Conservation (phyloP, 2,113 vertebrate genomes). For the Xenus cinereus region DNA sequence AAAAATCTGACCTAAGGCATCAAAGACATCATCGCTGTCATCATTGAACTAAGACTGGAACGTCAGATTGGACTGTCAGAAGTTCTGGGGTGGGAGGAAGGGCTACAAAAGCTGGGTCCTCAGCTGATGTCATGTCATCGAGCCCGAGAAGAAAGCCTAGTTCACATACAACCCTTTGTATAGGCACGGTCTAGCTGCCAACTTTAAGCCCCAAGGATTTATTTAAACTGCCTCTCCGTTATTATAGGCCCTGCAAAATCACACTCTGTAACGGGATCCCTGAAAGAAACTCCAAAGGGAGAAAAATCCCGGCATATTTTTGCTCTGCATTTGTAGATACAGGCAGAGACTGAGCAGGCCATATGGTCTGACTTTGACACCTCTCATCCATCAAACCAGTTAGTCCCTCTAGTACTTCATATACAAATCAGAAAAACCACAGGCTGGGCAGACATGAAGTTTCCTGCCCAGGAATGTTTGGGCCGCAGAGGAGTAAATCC, state of each 20-base stretch:
- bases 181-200: background rate
- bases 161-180: background rate
- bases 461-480: conserved; percentile 29
- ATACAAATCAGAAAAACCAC: conserved; percentile 40
- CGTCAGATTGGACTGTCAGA: background rate
- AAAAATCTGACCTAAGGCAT: background rate
- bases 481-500: background rate
- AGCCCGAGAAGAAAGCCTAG: background rate
- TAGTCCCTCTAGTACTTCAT: background rate
- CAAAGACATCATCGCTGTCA: background rate
- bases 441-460: background rate
- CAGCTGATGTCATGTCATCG: background rate
- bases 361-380: background rate
- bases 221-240: background rate
- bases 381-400: conserved; percentile 26
- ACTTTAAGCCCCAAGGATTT: background rate
- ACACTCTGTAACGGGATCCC: background rate
- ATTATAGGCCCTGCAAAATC: background rate
- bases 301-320: background rate
- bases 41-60: background rate
- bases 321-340: background rate
- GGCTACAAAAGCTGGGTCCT: background rate
- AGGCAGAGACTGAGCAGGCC: background rate
- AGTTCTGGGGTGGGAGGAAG: background rate
- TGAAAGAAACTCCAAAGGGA: background rate